These are phyloP conservation scores for Holocentrus rufus DNA, from an alignment of 2,797 vertebrate genomes.

Conservation along the genomic window DNA sequence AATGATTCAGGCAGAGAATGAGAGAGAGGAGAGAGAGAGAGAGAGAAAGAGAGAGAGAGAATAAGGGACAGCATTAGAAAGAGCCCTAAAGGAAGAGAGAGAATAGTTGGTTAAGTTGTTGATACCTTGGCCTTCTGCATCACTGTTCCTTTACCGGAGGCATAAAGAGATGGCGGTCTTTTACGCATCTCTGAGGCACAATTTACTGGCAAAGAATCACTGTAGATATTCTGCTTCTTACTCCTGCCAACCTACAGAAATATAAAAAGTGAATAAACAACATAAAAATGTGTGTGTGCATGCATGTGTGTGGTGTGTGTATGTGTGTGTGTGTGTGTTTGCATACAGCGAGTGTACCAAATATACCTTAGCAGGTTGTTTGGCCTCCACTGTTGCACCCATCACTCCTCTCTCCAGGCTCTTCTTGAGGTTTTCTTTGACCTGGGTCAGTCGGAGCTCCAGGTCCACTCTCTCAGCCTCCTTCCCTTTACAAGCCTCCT, in stretches of 20 bases:
- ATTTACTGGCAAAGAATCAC: slow-evolving; percentile 88
- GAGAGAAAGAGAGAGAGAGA: not conserved
- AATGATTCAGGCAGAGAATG: not conserved
- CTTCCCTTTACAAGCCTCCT: slow-evolving; percentile 87
- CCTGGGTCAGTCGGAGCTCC: slow-evolving; percentile 87
- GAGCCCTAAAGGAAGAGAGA: not conserved
- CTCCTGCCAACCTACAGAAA: slow-evolving; percentile 53
- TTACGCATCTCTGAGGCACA: slow-evolving; percentile 88
- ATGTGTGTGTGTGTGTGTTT: not conserved
- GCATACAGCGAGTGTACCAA: not conserved
- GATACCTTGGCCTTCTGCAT: slow-evolving; percentile 93
- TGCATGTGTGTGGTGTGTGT: not conserved
- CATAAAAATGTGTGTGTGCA: not conserved
- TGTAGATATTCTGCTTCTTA: slow-evolving; percentile 74
- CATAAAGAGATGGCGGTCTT: slow-evolving; percentile 86
- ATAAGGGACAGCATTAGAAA: not conserved
- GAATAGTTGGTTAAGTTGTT: not conserved
- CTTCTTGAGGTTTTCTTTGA: slow-evolving; percentile 91
- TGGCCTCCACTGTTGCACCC: slow-evolving; percentile 80
- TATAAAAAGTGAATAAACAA: not conserved
- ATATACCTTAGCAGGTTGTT: slow-evolving; percentile 80
- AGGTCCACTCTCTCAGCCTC: slow-evolving; percentile 88
- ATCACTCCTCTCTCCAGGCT: slow-evolving; percentile 88
- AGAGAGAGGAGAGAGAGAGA: not conserved
- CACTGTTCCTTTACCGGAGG: slow-evolving; percentile 86